Percentiles rank a stretch among this genome's conserved stretches.
phyloP scores from a whole-genome alignment of 2,797 vertebrate genomes.

The Cyclopterus lumpus region DNA sequence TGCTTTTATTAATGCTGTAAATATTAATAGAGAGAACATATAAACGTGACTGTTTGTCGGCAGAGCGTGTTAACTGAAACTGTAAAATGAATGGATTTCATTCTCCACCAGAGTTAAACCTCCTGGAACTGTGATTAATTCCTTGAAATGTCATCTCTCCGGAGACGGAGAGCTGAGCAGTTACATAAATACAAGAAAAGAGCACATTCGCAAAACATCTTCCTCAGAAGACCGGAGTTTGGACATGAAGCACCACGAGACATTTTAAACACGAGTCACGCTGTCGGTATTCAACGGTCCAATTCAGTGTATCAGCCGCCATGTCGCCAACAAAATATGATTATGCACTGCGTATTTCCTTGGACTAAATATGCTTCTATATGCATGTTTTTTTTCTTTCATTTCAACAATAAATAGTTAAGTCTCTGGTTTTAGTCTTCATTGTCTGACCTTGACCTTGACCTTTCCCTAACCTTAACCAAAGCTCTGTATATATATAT shows the following conservation, averaged over 20 bases:
- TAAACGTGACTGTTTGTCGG: background rate
- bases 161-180: background rate
- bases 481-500: too few species aligned
- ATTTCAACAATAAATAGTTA: too few species aligned
- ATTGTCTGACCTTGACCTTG: background rate
- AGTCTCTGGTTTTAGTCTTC: too few species aligned
- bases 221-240: background rate
- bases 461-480: background rate
- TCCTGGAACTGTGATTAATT: background rate
- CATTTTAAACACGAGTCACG: background rate
- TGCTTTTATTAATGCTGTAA: background rate
- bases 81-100: too few species aligned
- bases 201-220: background rate
- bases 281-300: background rate
- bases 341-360: constrained; percentile 25
- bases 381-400: background rate
- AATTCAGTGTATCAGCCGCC: constrained; percentile 11
- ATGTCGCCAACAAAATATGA: constrained; percentile 27
- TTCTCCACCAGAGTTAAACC: background rate
- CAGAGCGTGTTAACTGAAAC: background rate
- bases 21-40: background rate
- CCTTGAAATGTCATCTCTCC: background rate
- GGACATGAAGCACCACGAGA: background rate
- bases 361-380: background rate
- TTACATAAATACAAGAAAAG: background rate